phyloP scores from a whole-genome alignment of 2,113 vertebrate genomes.

The Hippocampus zosterae region DNA sequence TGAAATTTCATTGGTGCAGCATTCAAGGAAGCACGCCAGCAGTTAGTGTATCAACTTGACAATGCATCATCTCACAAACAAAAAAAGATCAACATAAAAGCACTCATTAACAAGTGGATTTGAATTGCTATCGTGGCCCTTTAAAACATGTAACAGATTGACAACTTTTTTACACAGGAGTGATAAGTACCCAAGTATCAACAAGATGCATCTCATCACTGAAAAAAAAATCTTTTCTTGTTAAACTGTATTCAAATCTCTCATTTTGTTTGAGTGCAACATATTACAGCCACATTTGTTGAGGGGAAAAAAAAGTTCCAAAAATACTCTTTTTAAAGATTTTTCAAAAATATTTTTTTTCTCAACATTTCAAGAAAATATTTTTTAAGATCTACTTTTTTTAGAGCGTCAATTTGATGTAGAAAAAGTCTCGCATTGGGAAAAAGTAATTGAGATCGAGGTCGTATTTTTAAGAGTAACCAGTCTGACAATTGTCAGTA shows the following conservation, averaged over 20 bases:
- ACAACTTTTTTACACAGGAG: not conserved
- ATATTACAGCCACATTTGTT: not conserved
- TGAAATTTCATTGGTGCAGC: not conserved
- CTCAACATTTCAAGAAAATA: too few species aligned
- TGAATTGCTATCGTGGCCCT: not conserved
- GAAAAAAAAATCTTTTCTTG: slow-evolving; percentile 37
- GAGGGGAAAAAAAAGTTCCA: not conserved
- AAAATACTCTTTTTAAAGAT: not conserved
- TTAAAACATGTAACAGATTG: not conserved
- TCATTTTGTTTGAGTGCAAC: not conserved
- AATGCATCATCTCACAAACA: not conserved
- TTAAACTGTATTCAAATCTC: not conserved
- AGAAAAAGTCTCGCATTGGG: too few species aligned
- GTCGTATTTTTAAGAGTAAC: too few species aligned
- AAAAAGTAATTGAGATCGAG: too few species aligned
- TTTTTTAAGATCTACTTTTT: too few species aligned
- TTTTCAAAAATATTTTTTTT: too few species aligned
- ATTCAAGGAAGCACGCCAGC: not conserved
- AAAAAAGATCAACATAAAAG: not conserved
- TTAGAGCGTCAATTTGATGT: too few species aligned
- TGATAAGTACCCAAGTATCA: not conserved
- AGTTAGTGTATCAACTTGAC: not conserved
- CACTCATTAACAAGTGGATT: not conserved
- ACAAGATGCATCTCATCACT: not conserved
- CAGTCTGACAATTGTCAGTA: too few species aligned